These are phyloP conservation scores for Pungitius pungitius DNA, from an alignment of 2,113 vertebrate species.

Conservation along the genomic window DNA sequence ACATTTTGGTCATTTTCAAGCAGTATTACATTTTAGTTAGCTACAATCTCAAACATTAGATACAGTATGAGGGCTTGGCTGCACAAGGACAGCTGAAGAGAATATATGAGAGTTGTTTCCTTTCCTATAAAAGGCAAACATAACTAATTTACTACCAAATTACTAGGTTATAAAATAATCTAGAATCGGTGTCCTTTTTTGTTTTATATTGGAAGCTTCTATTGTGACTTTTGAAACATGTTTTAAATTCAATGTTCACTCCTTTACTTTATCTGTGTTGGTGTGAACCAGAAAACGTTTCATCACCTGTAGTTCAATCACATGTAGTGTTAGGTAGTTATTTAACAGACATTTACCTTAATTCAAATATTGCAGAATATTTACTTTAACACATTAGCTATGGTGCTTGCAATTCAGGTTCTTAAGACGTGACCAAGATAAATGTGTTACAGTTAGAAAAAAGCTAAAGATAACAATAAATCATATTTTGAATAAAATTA, in stretches of 20 bases:
- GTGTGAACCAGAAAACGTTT: too few species aligned
- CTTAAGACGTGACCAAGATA: too few species aligned
- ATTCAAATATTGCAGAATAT: background rate
- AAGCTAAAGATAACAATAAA: too few species aligned
- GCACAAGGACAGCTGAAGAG: background rate
- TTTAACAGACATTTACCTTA: background rate
- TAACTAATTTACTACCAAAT: too few species aligned
- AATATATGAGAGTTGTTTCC: background rate
- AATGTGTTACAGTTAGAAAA: too few species aligned
- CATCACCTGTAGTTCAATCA: background rate
- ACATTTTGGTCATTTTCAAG: background rate
- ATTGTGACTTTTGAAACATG: too few species aligned
- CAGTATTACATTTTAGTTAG: background rate
- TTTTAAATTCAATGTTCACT: too few species aligned
- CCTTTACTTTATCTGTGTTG: too few species aligned
- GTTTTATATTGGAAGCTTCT: too few species aligned
- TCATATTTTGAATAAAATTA: background rate
- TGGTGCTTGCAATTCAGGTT: too few species aligned
- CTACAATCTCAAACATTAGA: background rate
- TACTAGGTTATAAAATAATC: background rate
- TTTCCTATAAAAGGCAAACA: too few species aligned
- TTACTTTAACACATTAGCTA: too few species aligned
- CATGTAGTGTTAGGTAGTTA: background rate
- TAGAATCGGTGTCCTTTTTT: background rate
- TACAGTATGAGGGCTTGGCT: background rate